Evolutionary conservation across 2,888 invertebrate genomes (phyloP).

Genomic region (Yponomeuta cagnagella): DNA sequence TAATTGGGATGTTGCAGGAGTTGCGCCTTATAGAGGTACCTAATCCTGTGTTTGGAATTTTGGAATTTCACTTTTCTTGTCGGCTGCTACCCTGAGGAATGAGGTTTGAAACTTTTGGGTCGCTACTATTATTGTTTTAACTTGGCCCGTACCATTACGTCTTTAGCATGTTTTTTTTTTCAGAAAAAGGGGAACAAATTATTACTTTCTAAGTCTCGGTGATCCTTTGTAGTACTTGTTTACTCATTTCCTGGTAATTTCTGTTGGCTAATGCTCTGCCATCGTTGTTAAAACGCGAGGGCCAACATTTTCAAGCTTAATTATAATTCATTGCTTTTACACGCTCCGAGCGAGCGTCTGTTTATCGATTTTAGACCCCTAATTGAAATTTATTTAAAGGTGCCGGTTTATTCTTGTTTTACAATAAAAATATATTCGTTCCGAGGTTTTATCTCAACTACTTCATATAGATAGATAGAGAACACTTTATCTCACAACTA

Average conservation of each 20-base stretch:
- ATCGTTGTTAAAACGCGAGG: constrained; percentile 55
- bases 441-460: no score
- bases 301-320: constrained; percentile 45
- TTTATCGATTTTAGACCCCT: constrained; percentile 33
- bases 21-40: no score
- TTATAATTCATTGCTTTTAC: constrained; percentile 64
- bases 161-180: no score
- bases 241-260: constrained; percentile 66
- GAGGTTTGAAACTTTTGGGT: background rate
- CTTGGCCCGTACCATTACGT: constrained; percentile 28
- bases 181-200: background rate
- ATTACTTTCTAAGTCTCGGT: constrained; percentile 35
- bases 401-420: background rate
- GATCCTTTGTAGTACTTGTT: constrained; percentile 62
- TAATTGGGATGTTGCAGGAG: no score
- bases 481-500: no score
- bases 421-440: no score
- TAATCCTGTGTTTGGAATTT: no score
- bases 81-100: background rate
- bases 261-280: constrained; percentile 64
- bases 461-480: no score
- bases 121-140: background rate
- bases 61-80: background rate
- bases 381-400: background rate
- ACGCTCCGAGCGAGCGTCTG: constrained; percentile 37